Evolutionary conservation across 2,113 vertebrate species (phyloP), one percentile per base, ranked within the genome.

Genomic region (Anolis sagrei): DNA sequence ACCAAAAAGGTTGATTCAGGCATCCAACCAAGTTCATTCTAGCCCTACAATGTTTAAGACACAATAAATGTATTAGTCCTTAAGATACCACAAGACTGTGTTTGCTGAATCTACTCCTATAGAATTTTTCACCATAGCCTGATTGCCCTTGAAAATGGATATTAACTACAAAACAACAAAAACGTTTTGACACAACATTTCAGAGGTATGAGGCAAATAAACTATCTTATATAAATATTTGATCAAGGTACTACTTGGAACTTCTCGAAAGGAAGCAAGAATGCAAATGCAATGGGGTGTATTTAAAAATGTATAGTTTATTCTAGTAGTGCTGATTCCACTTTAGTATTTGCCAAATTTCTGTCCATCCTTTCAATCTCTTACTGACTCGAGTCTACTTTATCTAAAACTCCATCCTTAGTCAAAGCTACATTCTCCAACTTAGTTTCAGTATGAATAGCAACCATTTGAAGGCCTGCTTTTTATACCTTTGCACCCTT

Each of bases 151-250:
- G 25, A 68, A 69, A 54, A 61, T 25, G 27, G 18, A 61, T 6
- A 74, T n/a, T 51, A 58, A 82, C 25, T 82, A 54, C 81, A 39
- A 25, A 82, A 18, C 73, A 73, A 72, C 48, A 72, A 32, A 69
- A 69, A 34, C 23, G 13, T 54, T 19, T 27, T 79, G 62, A 72
- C 19, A 21, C 25, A 25, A 23, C 9, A 7, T 54, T 82, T 54
- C 68, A 66, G 10, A 5, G 21, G 72, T 54, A 36, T 16, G 21
- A 82, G 21, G 25, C 34, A 81, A 81, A 82, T 14, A 16, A 68
- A 44, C 4, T 34, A 69, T 21, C 66, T 70, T 32, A 51, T 18
- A 68, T 32, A 36, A 36, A 54, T 70, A 27, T 72, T 3, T 7
- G n/a, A 48, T 16, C 70, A 54, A 27, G 72, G 21, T 44, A 78